Conservation (phyloP, 2,888 invertebrate species). For the Pyralis farinalis region DNA sequence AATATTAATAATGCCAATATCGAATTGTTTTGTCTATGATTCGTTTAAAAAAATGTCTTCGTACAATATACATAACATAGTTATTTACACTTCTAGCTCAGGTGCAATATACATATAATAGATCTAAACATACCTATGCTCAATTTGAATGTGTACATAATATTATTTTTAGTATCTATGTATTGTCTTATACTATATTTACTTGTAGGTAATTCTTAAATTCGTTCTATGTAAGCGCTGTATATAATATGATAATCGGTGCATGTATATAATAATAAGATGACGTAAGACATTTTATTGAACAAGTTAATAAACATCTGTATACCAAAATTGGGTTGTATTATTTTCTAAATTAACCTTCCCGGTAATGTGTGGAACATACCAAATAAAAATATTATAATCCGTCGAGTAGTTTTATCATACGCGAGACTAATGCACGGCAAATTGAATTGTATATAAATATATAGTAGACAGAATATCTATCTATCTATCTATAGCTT, state of each 20-base stretch:
- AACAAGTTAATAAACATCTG: constrained; percentile 46
- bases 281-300: constrained; percentile 34
- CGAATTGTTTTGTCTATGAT: no score
- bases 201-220: constrained; percentile 9
- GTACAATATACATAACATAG: no score
- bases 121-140: constrained; percentile 1
- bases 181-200: constrained; percentile 10
- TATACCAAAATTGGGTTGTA: constrained; percentile 29
- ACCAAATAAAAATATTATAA: no score
- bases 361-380: no score
- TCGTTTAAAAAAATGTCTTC: no score
- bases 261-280: constrained; percentile 47
- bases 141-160: constrained; percentile 3
- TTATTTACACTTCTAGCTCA: neutral
- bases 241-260: constrained; percentile 35
- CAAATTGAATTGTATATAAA: no score
- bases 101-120: constrained; percentile 5
- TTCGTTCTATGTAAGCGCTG: constrained; percentile 14
- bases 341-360: constrained; percentile 8
- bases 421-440: no score
- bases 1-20: no score
- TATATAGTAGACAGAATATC: no score
- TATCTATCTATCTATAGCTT: no score
- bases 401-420: no score
- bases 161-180: constrained; percentile 1